phyloP scores from a whole-genome alignment of 2,113 vertebrate genomes.

The Fukomys damarensis region DNA sequence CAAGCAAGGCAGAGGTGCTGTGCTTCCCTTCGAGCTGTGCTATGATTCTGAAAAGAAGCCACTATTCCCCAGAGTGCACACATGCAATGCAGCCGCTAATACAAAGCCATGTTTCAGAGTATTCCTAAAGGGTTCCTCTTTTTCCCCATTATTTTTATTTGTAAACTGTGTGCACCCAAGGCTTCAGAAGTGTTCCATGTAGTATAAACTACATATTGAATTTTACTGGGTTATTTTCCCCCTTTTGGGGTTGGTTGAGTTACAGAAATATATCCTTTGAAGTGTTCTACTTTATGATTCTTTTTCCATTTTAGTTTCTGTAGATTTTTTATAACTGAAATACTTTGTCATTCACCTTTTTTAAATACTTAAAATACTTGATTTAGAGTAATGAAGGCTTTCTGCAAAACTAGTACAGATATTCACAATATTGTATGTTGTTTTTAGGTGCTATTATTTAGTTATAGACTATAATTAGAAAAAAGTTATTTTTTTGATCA shows the following conservation, averaged over 20 bases:
- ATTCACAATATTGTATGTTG: not conserved
- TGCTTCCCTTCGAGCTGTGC: slow-evolving; percentile 26
- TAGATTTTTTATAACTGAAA: not conserved
- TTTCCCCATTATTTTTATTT: slow-evolving; percentile 3
- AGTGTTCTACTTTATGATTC: not conserved
- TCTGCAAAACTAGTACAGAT: not conserved
- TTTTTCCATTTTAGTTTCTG: slow-evolving; percentile 16
- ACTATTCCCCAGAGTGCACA: not conserved
- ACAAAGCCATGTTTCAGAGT: not conserved
- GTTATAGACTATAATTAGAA: not conserved
- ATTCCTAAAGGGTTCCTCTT: not conserved
- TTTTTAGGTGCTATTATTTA: not conserved
- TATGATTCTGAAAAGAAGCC: slow-evolving; percentile 15
- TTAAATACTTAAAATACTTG: not conserved
- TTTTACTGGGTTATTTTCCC: not conserved
- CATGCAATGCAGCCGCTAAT: not conserved
- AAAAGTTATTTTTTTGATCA: not conserved
- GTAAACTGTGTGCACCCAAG: not conserved
- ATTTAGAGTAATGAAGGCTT: not conserved
- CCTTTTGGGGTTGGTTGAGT: not conserved
- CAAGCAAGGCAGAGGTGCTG: not conserved
- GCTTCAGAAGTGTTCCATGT: not conserved
- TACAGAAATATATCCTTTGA: not conserved
- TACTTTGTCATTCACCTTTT: not conserved
- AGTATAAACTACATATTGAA: not conserved